phyloP scores from a whole-genome alignment of 2,113 vertebrate species.

The Amblyopsis rosae region DNA sequence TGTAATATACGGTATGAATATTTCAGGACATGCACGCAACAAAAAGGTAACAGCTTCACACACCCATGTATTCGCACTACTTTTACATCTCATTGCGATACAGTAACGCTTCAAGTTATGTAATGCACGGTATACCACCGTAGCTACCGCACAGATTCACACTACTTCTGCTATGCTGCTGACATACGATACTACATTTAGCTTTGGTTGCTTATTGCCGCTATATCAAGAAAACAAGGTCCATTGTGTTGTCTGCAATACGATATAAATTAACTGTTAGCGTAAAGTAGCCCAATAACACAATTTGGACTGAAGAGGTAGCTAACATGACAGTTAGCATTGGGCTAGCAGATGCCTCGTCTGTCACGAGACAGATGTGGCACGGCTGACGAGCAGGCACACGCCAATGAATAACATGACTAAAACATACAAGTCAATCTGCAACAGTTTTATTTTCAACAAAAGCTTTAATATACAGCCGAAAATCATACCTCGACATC shows the following conservation, averaged over 20 bases:
- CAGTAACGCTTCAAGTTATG: not conserved
- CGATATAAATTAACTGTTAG: too few relatives aligned
- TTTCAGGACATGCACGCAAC: not conserved
- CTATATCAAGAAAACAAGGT: too few relatives aligned
- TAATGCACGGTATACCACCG: not conserved
- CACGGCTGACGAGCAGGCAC: slow-evolving; percentile 13
- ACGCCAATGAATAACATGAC: too few relatives aligned
- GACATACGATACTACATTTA: too few relatives aligned
- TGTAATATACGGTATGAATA: not conserved
- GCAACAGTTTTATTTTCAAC: not conserved
- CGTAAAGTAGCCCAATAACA: too few relatives aligned
- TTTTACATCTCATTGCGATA: not conserved
- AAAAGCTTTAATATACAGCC: not conserved
- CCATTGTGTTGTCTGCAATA: too few relatives aligned
- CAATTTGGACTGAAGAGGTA: not conserved
- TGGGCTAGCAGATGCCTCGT: slow-evolving; percentile 58
- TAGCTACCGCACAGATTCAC: too few relatives aligned
- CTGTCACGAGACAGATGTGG: slow-evolving; percentile 60
- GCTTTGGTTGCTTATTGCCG: too few relatives aligned
- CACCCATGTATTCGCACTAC: not conserved
- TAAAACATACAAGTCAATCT: too few relatives aligned
- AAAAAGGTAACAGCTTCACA: not conserved
- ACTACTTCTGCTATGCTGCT: too few relatives aligned
- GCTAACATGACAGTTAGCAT: slow-evolving; percentile 32
- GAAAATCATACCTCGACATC: slow-evolving; percentile 37